These are phyloP conservation scores for Formica exsecta DNA, from an alignment of 1,140 invertebrate genomes.

Conservation along the genomic window DNA sequence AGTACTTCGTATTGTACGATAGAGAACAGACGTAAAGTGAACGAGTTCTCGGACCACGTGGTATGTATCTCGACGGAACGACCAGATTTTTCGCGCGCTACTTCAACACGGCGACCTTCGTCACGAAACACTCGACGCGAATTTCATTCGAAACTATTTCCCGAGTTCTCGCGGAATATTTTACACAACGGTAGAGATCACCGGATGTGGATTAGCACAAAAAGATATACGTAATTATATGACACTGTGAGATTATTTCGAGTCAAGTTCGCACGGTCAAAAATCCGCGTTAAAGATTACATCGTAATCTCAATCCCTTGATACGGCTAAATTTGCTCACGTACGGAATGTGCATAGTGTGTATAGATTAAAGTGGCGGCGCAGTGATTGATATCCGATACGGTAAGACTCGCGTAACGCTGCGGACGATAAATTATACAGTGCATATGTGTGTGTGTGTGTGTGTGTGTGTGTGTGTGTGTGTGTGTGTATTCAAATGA, in stretches of 20 bases:
- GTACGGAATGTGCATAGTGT: neutral
- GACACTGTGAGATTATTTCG: neutral
- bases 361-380: neutral
- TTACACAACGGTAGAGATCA: neutral
- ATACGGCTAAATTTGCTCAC: neutral
- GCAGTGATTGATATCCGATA: neutral
- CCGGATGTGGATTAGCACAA: neutral
- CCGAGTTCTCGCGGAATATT: neutral
- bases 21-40: too few relatives aligned
- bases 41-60: constrained; percentile 19
- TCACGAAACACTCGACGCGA: too few relatives aligned
- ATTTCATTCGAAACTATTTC: neutral
- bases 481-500: neutral
- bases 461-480: too few relatives aligned
- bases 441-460: neutral
- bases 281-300: neutral
- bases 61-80: neutral
- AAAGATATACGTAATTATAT: neutral
- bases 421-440: neutral
- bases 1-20: neutral
- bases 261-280: neutral
- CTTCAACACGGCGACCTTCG: neutral
- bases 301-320: neutral
- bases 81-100: constrained; percentile 8
- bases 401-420: neutral